phyloP scores from a whole-genome alignment of 2,888 invertebrate species.

The Pogonocherus hispidulus region DNA sequence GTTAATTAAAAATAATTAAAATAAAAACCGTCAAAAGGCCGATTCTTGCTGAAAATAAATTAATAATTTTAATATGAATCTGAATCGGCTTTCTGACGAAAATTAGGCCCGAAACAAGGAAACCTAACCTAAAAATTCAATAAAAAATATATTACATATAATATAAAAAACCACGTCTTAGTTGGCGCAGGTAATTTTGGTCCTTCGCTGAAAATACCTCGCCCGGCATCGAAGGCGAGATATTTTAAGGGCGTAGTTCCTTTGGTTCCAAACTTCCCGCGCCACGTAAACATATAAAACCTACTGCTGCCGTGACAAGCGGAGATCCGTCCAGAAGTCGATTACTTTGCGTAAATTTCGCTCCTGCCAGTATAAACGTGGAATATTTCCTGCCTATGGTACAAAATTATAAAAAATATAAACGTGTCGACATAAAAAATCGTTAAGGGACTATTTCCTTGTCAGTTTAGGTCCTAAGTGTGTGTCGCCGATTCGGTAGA shows the following conservation, averaged over 20 bases:
- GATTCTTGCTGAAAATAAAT: neutral
- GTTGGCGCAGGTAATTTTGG: neutral
- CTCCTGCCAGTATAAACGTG: neutral
- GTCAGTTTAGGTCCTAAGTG: neutral
- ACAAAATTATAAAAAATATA: neutral
- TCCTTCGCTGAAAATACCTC: neutral
- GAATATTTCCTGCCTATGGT: neutral
- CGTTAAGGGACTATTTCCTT: neutral
- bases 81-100: neutral
- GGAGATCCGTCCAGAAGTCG: neutral
- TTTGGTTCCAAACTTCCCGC: neutral
- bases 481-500: neutral
- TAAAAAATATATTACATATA: constrained; percentile 1
- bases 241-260: neutral
- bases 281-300: neutral
- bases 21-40: neutral
- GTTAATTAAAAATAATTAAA: neutral
- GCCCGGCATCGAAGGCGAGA: neutral
- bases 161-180: neutral
- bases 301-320: neutral
- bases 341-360: neutral
- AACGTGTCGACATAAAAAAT: neutral
- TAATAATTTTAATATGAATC: too few relatives aligned
- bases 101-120: neutral
- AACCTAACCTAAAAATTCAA: neutral